A percentile compares a stretch with the other conserved stretches of the same genome.
These are phyloP conservation scores for Alosa alosa DNA, from an alignment of 2,113 vertebrate species.

Conservation along the genomic window DNA sequence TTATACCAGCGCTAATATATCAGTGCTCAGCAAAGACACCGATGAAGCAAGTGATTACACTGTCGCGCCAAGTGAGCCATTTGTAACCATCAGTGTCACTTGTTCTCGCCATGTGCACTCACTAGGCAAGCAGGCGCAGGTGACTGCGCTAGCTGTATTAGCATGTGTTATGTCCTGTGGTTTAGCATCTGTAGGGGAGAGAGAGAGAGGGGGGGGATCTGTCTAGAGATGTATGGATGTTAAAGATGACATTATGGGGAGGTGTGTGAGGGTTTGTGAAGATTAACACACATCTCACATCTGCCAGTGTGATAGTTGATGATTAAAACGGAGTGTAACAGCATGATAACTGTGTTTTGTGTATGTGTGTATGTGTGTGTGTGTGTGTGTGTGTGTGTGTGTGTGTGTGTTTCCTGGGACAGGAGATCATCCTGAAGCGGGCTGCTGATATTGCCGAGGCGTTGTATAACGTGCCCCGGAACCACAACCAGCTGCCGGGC, in stretches of 20 bases:
- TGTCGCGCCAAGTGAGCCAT: background rate
- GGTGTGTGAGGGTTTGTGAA: background rate
- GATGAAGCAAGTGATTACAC: conserved; percentile 3
- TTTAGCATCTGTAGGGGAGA: background rate
- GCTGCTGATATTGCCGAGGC: conserved; percentile 98
- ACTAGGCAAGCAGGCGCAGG: background rate
- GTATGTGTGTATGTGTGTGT: background rate
- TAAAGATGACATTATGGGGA: background rate
- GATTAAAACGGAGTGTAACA: background rate
- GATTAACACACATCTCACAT: background rate
- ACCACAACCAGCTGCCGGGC: conserved; percentile 91
- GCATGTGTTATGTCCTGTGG: background rate
- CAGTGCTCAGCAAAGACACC: background rate
- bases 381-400: conserved; percentile 13
- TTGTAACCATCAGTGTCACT: conserved; percentile 19
- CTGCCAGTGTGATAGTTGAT: background rate
- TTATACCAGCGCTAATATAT: conserved; percentile 20
- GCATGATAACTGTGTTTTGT: background rate
- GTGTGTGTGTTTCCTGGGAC: conserved; percentile 9
- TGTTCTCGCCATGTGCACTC: background rate
- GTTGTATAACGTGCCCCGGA: conserved; percentile 95
- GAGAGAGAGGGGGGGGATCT: background rate
- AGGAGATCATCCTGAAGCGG: conserved; percentile 98
- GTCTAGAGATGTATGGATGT: too few relatives aligned
- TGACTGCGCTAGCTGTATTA: background rate